Conservation (phyloP, 2,113 vertebrate species). For the Bufo gargarizans region DNA sequence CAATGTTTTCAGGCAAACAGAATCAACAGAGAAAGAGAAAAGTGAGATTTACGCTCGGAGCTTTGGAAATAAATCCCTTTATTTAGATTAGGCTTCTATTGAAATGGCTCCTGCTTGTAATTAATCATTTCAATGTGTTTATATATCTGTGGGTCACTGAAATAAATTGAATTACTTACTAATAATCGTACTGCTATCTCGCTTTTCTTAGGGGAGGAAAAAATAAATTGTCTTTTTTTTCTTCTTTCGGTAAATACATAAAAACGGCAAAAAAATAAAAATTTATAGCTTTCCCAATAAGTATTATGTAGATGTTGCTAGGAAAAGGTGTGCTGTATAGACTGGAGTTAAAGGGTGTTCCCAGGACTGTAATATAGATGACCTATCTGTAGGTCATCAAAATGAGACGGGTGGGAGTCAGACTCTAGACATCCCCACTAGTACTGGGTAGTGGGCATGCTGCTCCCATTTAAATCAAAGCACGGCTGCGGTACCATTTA, state of each 20-base stretch:
- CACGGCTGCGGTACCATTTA: no score
- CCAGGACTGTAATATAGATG: no score
- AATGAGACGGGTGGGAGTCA: no score
- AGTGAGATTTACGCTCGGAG: constrained; percentile 68
- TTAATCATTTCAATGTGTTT: constrained; percentile 73
- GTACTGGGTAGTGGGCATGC: no score
- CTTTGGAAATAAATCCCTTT: constrained; percentile 72
- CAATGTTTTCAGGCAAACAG: constrained; percentile 61
- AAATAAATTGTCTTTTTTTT: constrained; percentile 63
- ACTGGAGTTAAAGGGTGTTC: not conserved
- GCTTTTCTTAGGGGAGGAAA: constrained; percentile 68
- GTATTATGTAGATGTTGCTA: not conserved
- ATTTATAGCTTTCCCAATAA: not conserved
- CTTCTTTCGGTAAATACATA: constrained; percentile 54
- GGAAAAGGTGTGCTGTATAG: not conserved
- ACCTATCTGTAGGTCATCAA: no score
- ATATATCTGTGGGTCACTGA: constrained; percentile 69
- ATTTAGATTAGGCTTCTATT: constrained; percentile 72
- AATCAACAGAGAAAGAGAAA: constrained; percentile 60
- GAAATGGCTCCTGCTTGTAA: constrained; percentile 68
- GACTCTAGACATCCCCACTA: no score
- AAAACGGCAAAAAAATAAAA: constrained; percentile 16
- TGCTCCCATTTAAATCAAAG: no score
- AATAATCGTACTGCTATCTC: constrained; percentile 68
- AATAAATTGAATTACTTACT: constrained; percentile 73